A percentile compares a stretch with the other conserved stretches of the same genome.
phyloP scores from a whole-genome alignment of 1,140 invertebrate species.

The Neodiprion pinetum region DNA sequence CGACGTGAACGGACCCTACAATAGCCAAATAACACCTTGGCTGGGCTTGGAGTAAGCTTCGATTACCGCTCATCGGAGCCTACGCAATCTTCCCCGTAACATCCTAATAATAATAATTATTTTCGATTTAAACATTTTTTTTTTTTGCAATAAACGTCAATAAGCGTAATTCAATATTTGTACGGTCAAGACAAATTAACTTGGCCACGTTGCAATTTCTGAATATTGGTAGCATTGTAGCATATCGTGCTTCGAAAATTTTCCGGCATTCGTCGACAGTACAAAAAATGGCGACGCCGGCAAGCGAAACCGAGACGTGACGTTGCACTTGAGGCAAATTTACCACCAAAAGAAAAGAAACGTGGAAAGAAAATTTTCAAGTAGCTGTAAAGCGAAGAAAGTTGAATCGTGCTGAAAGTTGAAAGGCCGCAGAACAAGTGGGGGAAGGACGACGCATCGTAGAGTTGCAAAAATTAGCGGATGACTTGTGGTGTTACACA shows the following conservation, averaged over 20 bases:
- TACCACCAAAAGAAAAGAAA: neutral
- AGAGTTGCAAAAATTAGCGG: conserved; percentile 11
- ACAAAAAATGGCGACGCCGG: conserved; percentile 18
- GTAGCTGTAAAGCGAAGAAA: conserved; percentile 17
- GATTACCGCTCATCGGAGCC: too few relatives aligned
- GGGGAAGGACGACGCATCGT: conserved; percentile 19
- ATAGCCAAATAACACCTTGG: too few relatives aligned
- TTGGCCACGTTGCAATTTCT: conserved; percentile 18
- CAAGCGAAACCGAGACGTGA: conserved; percentile 9
- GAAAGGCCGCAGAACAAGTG: conserved; percentile 11
- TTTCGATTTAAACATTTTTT: conserved; percentile 10
- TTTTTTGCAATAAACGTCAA: conserved; percentile 7
- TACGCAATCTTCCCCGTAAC: too few relatives aligned
- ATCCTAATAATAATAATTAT: conserved; percentile 2
- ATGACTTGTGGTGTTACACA: conserved; percentile 17
- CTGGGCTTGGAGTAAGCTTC: too few relatives aligned
- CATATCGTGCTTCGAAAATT: neutral
- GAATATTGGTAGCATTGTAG: conserved; percentile 16
- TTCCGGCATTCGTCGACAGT: conserved; percentile 8
- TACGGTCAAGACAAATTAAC: conserved; percentile 13
- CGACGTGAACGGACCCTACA: too few relatives aligned
- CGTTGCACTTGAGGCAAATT: conserved; percentile 17
- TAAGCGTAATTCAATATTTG: neutral
- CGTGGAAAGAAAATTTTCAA: conserved; percentile 11
- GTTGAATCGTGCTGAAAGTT: neutral